phyloP scores from a whole-genome alignment of 1,140 invertebrate species.

The Archivesica marissinica region DNA sequence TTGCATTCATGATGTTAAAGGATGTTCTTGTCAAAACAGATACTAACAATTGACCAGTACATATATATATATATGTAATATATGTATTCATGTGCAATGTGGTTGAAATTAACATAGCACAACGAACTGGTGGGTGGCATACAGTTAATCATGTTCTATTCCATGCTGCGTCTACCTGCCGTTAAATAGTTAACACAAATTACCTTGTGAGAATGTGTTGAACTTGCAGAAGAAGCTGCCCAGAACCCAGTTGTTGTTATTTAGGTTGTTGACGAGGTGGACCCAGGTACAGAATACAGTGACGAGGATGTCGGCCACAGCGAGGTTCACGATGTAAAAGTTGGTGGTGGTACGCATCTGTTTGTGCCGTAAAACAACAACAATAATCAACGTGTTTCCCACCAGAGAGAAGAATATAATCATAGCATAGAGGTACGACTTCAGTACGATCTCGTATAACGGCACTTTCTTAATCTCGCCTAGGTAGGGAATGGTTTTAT shows the following conservation, averaged over 20 bases:
- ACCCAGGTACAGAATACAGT: conserved; percentile 85
- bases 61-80: too few relatives aligned
- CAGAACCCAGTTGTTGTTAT: conserved; percentile 77
- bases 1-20: too few relatives aligned
- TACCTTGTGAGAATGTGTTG: conserved; percentile 85
- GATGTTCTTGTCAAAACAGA: too few relatives aligned
- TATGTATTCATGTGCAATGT: too few relatives aligned
- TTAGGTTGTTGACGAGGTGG: conserved; percentile 80
- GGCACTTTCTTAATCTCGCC: conserved; percentile 39
- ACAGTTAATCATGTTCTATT: too few relatives aligned
- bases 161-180: too few relatives aligned
- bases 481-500: conserved; percentile 42
- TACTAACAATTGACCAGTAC: too few relatives aligned
- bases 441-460: conserved; percentile 73
- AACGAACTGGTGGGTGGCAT: too few relatives aligned
- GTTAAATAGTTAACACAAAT: too few relatives aligned
- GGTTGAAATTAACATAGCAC: too few relatives aligned
- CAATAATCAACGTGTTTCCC: conserved; percentile 71
- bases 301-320: conserved; percentile 80
- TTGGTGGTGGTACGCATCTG: conserved; percentile 77
- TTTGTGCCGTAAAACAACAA: conserved; percentile 71
- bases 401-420: conserved; percentile 71
- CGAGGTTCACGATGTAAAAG: conserved; percentile 78
- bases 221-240: conserved; percentile 84
- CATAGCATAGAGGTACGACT: conserved; percentile 77